These are phyloP conservation scores for Caranx ignobilis DNA, from an alignment of 2,113 vertebrate genomes.

Conservation along the genomic window DNA sequence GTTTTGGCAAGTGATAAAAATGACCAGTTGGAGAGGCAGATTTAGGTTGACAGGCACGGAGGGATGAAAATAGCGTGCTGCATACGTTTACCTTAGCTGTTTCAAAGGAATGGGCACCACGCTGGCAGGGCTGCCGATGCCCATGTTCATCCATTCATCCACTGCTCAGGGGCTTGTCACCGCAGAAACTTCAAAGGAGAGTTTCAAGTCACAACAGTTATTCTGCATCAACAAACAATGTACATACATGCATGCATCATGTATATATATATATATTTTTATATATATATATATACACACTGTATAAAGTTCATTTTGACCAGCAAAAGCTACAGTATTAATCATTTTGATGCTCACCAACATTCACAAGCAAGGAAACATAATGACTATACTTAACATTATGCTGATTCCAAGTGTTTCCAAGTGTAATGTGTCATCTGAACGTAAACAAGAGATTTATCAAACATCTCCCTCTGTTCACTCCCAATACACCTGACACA, in stretches of 20 bases:
- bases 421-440: not conserved
- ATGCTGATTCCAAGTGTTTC: too few species aligned
- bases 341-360: conserved; percentile 1
- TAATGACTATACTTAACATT: not conserved
- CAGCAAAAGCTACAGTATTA: not conserved
- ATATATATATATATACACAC: too few species aligned
- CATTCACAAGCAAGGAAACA: not conserved
- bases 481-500: not conserved
- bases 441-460: conserved; percentile 13
- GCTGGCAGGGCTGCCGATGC: conserved; percentile 72
- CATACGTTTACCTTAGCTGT: conserved; percentile 78
- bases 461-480: not conserved
- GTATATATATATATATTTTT: not conserved
- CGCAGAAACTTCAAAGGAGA: conserved; percentile 76
- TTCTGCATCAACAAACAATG: conserved; percentile 57
- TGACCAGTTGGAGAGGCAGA: conserved; percentile 77
- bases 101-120: conserved; percentile 77
- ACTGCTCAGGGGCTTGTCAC: conserved; percentile 71
- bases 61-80: conserved; percentile 74
- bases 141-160: conserved; percentile 71
- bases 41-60: conserved; percentile 74
- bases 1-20: conserved; percentile 84
- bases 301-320: conserved; percentile 2
- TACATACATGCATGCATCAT: conserved; percentile 4
- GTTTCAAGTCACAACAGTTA: conserved; percentile 49